Base-by-base conservation (phyloP, 30 jellyfish, hydroid and myxozoan species). In the Mastigias papua region DNA sequence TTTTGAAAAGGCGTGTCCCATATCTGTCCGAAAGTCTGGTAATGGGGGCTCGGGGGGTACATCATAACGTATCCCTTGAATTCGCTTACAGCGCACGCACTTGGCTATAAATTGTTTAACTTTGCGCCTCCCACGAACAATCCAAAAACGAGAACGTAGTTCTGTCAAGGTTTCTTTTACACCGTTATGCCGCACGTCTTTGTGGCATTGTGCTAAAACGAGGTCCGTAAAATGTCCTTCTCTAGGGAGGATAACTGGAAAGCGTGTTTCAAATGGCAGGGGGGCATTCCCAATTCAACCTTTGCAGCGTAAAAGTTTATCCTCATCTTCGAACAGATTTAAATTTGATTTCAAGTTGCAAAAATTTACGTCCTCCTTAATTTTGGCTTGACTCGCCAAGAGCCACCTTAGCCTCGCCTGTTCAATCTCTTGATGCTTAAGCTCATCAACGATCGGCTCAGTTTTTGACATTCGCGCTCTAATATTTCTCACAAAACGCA, bases 161-260 rank as follows among this genome's bases (percentile, higher is more conserved):
- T 85, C 73, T 23, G 94, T 51, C 42, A 85, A 72, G 10, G 80
- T 49, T 51, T 84, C 81, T 50, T 57, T 72, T 17, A 84, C 88
- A 21, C 80, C 88, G 31, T 42, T 37, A 73, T 9, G 32, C 2
- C 76, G 76, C 76, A 37, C 54, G 54, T 37, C 54, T 37, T 37
- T 37, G 54, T 37, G 54, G 11, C 54, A 37, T 37, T 37, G 54
- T 37, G 54, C 54, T 37, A 37, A 37, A 37, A 11, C 54, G 54
- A 37, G 54, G 54, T 5, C 54, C 54, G 54, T 37, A 37, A 37
- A 37, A 37, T 37, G 54, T 37, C 54, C 54, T 11, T 37, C 54
- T 37, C 54, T 37, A 37, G 11, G 11, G 11, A 37, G 11, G 54
- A 37, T 37, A 37, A 37, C 54, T 37, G 54, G 54, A 37, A 37